A percentile compares a stretch with the other conserved stretches of the same genome.
Conservation (phyloP, 1,140 invertebrate species). For the Grapholita molesta region DNA sequence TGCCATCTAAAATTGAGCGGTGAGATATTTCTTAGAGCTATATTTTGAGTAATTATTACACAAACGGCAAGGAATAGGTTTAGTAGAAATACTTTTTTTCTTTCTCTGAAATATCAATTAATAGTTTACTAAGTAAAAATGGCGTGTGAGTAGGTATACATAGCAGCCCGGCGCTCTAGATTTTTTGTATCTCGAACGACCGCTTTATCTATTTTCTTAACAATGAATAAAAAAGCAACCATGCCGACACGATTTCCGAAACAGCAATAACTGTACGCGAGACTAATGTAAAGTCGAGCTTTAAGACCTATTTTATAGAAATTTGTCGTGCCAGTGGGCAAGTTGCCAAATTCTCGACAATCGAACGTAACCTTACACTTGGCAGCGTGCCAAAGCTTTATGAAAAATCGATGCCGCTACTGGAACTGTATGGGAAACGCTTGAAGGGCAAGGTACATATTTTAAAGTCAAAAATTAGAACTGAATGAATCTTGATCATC, state of each 20-base stretch:
- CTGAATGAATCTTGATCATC: background rate
- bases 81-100: too few species aligned
- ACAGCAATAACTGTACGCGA: background rate
- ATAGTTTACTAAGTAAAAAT: background rate
- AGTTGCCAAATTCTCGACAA: background rate
- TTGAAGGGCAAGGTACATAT: background rate
- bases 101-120: too few species aligned
- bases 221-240: background rate
- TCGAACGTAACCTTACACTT: slow-evolving; percentile 13
- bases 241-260: background rate
- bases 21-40: too few species aligned
- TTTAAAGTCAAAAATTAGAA: background rate
- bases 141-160: background rate
- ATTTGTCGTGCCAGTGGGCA: slow-evolving; percentile 11
- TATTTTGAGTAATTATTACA: too few species aligned
- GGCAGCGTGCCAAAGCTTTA: background rate
- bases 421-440: background rate
- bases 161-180: background rate
- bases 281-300: slow-evolving; percentile 11
- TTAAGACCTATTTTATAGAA: slow-evolving; percentile 3
- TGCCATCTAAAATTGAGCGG: too few species aligned
- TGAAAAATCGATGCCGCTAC: slow-evolving; percentile 11
- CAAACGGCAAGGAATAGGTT: too few species aligned
- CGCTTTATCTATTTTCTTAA: background rate
- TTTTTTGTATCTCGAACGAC: background rate